phyloP scores from a whole-genome alignment of 2,797 vertebrate species.

The Mormyrops attenuatus region DNA sequence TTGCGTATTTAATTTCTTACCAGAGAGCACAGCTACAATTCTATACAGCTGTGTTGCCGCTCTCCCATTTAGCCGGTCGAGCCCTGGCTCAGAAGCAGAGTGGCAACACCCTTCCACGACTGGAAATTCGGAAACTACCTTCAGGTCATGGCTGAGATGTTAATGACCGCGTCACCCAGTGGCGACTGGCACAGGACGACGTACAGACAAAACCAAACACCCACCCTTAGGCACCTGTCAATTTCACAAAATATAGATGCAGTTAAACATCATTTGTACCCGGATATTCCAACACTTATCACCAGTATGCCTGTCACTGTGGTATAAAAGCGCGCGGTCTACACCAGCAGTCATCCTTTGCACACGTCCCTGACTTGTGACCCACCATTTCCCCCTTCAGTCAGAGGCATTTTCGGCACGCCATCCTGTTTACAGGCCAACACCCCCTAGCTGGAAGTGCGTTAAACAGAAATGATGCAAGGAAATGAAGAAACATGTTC shows the following conservation, averaged over 20 bases:
- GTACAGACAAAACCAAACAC: not conserved
- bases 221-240: not conserved
- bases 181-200: not conserved
- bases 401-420: not conserved
- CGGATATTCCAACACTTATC: too few relatives aligned
- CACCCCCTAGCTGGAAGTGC: not conserved
- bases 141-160: not conserved
- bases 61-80: not conserved
- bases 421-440: not conserved
- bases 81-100: not conserved
- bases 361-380: not conserved
- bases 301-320: not conserved
- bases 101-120: not conserved
- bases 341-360: not conserved
- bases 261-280: not conserved
- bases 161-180: not conserved
- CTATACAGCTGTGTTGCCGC: not conserved
- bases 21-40: not conserved
- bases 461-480: not conserved
- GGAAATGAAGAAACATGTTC: not conserved
- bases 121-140: not conserved
- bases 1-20: not conserved
- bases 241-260: not conserved
- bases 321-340: not conserved
- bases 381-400: not conserved